Base-by-base conservation (phyloP, 53 echinoderm and acorn worm genomes). In the Henricia sp. region DNA sequence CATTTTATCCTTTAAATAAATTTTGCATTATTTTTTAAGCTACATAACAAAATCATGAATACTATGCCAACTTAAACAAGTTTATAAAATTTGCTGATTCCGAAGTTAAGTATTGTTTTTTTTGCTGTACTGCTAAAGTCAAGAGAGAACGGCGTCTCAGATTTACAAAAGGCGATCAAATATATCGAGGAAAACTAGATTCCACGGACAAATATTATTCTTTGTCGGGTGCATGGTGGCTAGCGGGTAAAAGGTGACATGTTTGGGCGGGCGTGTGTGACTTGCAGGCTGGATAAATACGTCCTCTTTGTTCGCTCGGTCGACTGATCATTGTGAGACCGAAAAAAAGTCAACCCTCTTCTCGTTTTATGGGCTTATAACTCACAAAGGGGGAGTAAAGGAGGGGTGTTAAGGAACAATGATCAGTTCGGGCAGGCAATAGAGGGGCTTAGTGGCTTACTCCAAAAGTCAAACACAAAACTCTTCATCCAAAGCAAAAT, bases 201-300 rank as follows among this genome's bases (percentile, higher is more conserved):
- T n/a, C n/a, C 29, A 40, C 30, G 23, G 41, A 54, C 74, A 74
- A 74, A 74, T 74, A 74, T 74, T 74, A 55, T 74, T 26, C 56
- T 36, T 74, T 54, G 56, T 57, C 17, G 36, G 34, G 74, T 76
- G 59, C 76, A 58, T 76, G 76, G 40, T 58, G 57, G 76, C 42
- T 25, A 76, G 76, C 41, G 29, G 58, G 59, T 59, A 26, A 33
- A 76, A 50, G 73, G 54, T 32, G 55, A 24, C 41, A 27, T 76
- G 57, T 76, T 76, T 76, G 59, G 76, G 38, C 76, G 76, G 76
- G 40, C 25, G 30, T 57, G 56, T 76, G 73, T 67, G 24, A 40
- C 67, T 9, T 37, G 39, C 37, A 21, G 19, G n/a, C 28, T 67
- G 37, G 67, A 67, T 1, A 3, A 56, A 76, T 17, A 76, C 59